Base-by-base conservation (phyloP, 2,797 vertebrate species). In the Morus bassanus region DNA sequence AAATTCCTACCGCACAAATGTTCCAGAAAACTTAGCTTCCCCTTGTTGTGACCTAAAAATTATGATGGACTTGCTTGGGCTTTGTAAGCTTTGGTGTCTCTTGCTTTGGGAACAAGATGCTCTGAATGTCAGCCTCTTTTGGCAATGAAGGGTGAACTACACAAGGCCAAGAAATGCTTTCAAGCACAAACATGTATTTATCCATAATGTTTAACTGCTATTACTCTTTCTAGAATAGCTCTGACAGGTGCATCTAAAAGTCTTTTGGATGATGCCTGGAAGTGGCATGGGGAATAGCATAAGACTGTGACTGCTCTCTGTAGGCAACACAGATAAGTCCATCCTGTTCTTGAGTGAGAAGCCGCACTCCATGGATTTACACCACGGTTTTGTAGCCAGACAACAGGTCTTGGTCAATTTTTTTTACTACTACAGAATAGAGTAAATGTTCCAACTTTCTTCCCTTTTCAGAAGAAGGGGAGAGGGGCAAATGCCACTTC, bases 351-450 rank as follows among this genome's bases (percentile, higher is more conserved):
- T 60, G 18, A 48, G 9, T 37, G 13, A 69, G 19, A 73, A 54
- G 4, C 6, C 33, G 70, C 45, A 6, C 19, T 88, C 37, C 30
- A 25, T 33, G 17, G 37, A 93, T 78, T 83, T 83, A 45, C 13
- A 48, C 1, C 0, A 0, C 0, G 2, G 1, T 61, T 91, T 72
- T 27, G 4, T 37, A 75, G 48, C 18, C n/a, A 82, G 21, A 70
- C 7, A 67, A 28, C 13, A 73, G 11, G 13, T 30, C 28, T 60
- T 70, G 10, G 23, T 33, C 8, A 33, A 2, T 70, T 80, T 91
- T 85, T 10, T 85, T 77, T 77, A 16, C 18, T 64, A 31, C 8
- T 70, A 17, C 9, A 56, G 16, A 63, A 19, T 5, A 59, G 14
- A 77, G 43, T 25, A 67, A 48, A 50, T 37, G 1, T 80, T 85